Percentiles rank a stretch among this genome's conserved stretches.
These are phyloP conservation scores for Stictonetta naevosa DNA, from an alignment of 2,113 vertebrate species.

Conservation along the genomic window DNA sequence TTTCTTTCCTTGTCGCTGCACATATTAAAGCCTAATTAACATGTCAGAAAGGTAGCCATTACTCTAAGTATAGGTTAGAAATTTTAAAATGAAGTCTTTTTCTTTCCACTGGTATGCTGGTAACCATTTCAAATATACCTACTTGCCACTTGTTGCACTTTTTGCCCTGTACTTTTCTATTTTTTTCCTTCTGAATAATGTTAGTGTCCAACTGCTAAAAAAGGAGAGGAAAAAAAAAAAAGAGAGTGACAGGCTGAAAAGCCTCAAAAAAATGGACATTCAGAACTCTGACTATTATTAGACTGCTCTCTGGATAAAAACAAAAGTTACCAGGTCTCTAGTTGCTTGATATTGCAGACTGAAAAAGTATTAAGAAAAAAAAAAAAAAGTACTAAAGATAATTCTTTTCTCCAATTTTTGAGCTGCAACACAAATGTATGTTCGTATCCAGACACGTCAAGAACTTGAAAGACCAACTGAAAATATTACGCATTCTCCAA, in stretches of 20 bases:
- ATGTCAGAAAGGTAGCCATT: conserved; percentile 54
- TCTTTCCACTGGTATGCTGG: neutral
- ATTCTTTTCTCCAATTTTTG: neutral
- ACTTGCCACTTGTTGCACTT: conserved; percentile 63
- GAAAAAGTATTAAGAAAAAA: neutral
- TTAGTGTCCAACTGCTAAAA: neutral
- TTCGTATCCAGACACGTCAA: neutral
- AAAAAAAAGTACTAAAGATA: neutral
- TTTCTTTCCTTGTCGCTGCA: conserved; percentile 41
- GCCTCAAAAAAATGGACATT: neutral
- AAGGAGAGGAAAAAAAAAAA: neutral
- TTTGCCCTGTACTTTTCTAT: neutral
- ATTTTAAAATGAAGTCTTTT: neutral
- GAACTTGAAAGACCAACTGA: neutral
- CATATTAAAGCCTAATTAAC: conserved; percentile 65
- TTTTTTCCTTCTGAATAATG: neutral
- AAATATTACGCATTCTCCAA: neutral
- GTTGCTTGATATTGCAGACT: neutral
- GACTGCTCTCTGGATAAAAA: neutral
- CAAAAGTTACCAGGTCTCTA: neutral
- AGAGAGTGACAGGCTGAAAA: neutral
- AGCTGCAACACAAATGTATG: neutral
- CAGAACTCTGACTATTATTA: neutral
- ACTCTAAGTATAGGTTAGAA: conserved; percentile 47
- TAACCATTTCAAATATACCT: conserved; percentile 14